Evolutionary conservation across 2,888 invertebrate species (phyloP).

Genomic region (Drosophila picticornis): DNA sequence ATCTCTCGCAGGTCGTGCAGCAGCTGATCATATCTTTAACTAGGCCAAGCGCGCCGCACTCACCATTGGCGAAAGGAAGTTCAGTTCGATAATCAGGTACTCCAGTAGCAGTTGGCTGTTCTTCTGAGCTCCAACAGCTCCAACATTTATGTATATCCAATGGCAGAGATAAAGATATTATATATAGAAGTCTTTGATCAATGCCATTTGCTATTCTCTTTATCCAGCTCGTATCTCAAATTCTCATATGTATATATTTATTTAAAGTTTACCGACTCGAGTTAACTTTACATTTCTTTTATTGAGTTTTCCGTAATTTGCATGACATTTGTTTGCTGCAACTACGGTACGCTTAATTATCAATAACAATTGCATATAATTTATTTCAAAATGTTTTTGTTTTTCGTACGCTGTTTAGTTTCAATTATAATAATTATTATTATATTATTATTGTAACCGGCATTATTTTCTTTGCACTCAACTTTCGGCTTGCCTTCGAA

Average conservation of each 20-base stretch:
- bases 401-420: slow-evolving; percentile 31
- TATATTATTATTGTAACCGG: slow-evolving; percentile 38
- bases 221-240: not conserved
- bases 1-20: not conserved
- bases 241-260: not conserved
- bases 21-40: slow-evolving; percentile 20
- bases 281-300: slow-evolving; percentile 25
- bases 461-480: slow-evolving; percentile 52
- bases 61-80: not conserved
- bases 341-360: slow-evolving; percentile 62
- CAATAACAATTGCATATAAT: slow-evolving; percentile 68
- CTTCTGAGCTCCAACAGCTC: not conserved
- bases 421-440: slow-evolving; percentile 38
- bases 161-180: slow-evolving; percentile 5
- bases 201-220: not conserved
- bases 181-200: too few relatives aligned
- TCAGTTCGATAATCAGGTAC: not conserved
- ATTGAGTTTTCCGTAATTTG: slow-evolving; percentile 76
- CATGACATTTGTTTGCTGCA: slow-evolving; percentile 50
- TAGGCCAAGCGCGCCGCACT: slow-evolving; percentile 20
- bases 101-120: not conserved
- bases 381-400: slow-evolving; percentile 35
- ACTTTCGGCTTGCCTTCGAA: slow-evolving; percentile 50
- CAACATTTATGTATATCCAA: slow-evolving; percentile 6
- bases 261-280: not conserved